phyloP scores from a whole-genome alignment of 2,113 vertebrate genomes.

The Propithecus coquereli region DNA sequence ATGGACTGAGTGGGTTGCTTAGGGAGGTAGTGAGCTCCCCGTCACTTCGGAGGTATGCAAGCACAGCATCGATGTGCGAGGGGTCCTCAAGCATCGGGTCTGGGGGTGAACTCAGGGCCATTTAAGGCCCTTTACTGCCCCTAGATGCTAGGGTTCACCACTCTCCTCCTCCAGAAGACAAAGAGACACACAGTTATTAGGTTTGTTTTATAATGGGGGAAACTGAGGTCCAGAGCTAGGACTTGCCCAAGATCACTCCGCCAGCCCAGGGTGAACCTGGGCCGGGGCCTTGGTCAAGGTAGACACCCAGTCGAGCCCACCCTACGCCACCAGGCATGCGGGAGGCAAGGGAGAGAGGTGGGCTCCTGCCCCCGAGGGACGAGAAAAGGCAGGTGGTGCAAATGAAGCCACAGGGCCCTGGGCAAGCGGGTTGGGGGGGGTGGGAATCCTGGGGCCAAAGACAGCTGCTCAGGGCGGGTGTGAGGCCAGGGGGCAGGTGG shows the following conservation, averaged over 20 bases:
- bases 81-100: background rate
- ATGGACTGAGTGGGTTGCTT: background rate
- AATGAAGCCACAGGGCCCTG: background rate
- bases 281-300: background rate
- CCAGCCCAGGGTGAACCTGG: background rate
- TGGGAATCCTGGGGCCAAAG: background rate
- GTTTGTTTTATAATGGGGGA: background rate
- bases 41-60: background rate
- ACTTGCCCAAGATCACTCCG: background rate
- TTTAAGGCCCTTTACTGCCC: background rate
- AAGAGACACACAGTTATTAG: background rate
- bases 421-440: background rate
- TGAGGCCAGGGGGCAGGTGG: background rate
- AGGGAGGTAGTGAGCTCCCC: background rate
- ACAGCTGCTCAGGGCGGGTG: rapidly evolving
- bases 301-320: background rate
- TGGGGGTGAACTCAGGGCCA: background rate
- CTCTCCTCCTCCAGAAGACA: background rate
- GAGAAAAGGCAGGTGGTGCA: background rate
- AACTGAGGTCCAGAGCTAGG: background rate
- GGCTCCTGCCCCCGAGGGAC: background rate
- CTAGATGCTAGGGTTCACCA: too few species aligned
- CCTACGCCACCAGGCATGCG: background rate
- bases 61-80: too few species aligned
- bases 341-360: background rate